phyloP scores from a whole-genome alignment of 2,797 vertebrate species.

The Sciaenops ocellatus region DNA sequence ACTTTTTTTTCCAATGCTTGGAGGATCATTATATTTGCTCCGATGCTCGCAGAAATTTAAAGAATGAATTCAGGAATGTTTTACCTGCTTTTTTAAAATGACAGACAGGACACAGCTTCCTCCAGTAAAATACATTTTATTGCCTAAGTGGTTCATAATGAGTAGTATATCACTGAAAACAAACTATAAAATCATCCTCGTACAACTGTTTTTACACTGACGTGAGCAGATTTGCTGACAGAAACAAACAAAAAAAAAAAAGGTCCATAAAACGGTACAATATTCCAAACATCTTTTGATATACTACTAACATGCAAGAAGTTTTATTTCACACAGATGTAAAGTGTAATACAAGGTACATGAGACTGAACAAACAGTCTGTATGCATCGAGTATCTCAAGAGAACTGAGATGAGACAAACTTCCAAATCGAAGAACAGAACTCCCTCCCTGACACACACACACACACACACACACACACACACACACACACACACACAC shows the following conservation, averaged over 20 bases:
- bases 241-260: constrained; percentile 16
- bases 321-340: constrained; percentile 6
- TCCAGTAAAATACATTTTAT: constrained; percentile 58
- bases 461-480: not conserved
- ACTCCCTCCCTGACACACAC: not conserved
- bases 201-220: constrained; percentile 23
- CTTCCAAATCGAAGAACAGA: constrained; percentile 13
- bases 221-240: constrained; percentile 11
- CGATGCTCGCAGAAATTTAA: constrained; percentile 36
- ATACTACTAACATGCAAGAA: constrained; percentile 7
- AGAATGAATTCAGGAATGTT: constrained; percentile 8
- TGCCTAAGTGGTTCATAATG: constrained; percentile 39
- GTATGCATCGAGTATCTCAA: constrained; percentile 43
- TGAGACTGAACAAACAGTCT: constrained; percentile 18
- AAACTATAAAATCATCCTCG: constrained; percentile 34
- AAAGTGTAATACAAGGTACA: constrained; percentile 24
- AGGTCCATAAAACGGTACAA: constrained; percentile 19
- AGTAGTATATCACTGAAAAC: constrained; percentile 43
- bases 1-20: constrained; percentile 25
- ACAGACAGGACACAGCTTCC: not conserved
- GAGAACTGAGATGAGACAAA: constrained; percentile 46
- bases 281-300: constrained; percentile 16
- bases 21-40: constrained; percentile 62
- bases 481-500: not conserved
- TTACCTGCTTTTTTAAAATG: not conserved